Conservation (phyloP, 2,888 invertebrate species). For the Parelbella ahira region DNA sequence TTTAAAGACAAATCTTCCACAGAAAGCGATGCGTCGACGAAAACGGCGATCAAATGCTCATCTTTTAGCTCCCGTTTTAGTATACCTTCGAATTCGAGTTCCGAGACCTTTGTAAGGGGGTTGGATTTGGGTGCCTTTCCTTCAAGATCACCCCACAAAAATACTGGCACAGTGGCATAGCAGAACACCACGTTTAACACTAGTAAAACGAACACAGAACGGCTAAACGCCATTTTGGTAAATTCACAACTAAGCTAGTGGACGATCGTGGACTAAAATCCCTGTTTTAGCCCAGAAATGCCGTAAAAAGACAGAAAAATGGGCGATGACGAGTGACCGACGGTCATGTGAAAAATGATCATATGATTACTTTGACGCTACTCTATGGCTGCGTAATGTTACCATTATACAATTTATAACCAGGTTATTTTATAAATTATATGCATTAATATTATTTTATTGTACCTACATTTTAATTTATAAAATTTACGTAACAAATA, state of each 20-base stretch:
- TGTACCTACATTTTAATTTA: not conserved
- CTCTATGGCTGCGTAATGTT: slow-evolving; percentile 48
- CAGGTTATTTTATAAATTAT: no score
- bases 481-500: no score
- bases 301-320: slow-evolving; percentile 58
- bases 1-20: slow-evolving; percentile 80
- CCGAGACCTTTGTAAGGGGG: slow-evolving; percentile 50
- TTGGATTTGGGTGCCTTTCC: slow-evolving; percentile 44
- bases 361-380: slow-evolving; percentile 69
- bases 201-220: slow-evolving; percentile 62
- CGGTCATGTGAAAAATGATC: slow-evolving; percentile 77
- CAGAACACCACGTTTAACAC: slow-evolving; percentile 58
- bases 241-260: slow-evolving; percentile 46
- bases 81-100: slow-evolving; percentile 53
- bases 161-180: slow-evolving; percentile 74
- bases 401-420: slow-evolving; percentile 29
- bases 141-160: slow-evolving; percentile 77
- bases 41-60: slow-evolving; percentile 69
- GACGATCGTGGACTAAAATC: slow-evolving; percentile 59
- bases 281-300: slow-evolving; percentile 53
- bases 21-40: slow-evolving; percentile 77
- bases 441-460: no score
- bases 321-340: slow-evolving; percentile 62
- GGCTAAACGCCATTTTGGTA: slow-evolving; percentile 69
- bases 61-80: slow-evolving; percentile 54